Conservation (phyloP, 2,113 vertebrate species). For the Dissostichus mawsoni region DNA sequence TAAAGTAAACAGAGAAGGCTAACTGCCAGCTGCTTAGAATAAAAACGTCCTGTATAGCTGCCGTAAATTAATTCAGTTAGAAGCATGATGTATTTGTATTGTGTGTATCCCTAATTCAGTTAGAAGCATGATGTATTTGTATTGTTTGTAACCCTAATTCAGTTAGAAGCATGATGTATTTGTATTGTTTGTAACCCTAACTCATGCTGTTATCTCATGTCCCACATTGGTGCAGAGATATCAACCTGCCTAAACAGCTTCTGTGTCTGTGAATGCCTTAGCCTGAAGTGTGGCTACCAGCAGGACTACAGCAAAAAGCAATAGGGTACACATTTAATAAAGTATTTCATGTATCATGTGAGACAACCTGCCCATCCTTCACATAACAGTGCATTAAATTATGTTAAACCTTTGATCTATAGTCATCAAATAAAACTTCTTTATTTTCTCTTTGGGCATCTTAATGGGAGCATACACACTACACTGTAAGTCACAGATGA, state of each 20-base stretch:
- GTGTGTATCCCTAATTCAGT: too few species aligned
- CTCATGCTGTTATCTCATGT: neutral
- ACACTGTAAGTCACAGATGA: neutral
- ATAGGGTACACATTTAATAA: neutral
- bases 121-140: too few species aligned
- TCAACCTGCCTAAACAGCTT: neutral
- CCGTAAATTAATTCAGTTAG: too few species aligned
- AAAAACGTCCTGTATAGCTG: too few species aligned
- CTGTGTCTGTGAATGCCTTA: neutral
- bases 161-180: too few species aligned
- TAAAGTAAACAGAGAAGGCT: too few species aligned
- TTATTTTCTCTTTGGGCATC: neutral
- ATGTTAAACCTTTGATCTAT: neutral
- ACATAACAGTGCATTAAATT: neutral
- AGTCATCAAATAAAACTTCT: neutral
- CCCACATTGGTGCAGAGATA: constrained; percentile 9
- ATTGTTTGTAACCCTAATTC: too few species aligned
- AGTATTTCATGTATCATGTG: too few species aligned
- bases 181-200: too few species aligned
- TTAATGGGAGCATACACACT: neutral
- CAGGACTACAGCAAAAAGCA: neutral
- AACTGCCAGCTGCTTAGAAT: too few species aligned
- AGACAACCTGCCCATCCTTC: neutral
- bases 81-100: too few species aligned
- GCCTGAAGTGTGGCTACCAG: neutral